phyloP scores from a whole-genome alignment of 2,797 vertebrate genomes.

The Neosilurus mollespiculum region DNA sequence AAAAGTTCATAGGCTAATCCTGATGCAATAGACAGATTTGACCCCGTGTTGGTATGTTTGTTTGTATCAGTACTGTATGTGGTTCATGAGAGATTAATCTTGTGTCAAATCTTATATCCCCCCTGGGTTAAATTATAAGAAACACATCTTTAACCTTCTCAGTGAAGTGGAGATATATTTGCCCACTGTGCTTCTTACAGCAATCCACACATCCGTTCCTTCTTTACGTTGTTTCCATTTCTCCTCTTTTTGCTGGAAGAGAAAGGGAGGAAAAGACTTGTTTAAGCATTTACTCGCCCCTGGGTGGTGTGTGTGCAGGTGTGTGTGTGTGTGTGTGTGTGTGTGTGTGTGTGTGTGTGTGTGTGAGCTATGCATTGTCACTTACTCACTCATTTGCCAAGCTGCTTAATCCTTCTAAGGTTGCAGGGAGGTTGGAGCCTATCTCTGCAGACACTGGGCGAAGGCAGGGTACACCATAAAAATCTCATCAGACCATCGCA shows the following conservation, averaged over 20 bases:
- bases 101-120: slow-evolving; percentile 3
- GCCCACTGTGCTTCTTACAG: neutral
- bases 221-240: neutral
- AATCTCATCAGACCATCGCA: too few species aligned
- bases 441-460: too few species aligned
- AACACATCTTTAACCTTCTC: slow-evolving; percentile 17
- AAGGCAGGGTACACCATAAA: too few species aligned
- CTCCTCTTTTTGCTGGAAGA: slow-evolving; percentile 14
- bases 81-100: neutral
- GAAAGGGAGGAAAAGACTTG: slow-evolving; percentile 19
- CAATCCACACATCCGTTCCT: neutral
- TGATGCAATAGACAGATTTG: neutral
- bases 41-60: neutral
- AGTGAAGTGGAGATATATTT: neutral
- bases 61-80: neutral
- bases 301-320: slow-evolving; percentile 21
- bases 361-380: slow-evolving; percentile 43
- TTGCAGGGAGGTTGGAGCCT: too few species aligned
- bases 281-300: slow-evolving; percentile 25
- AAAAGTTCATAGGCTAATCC: too few species aligned
- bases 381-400: too few species aligned
- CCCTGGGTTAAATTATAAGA: neutral
- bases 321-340: slow-evolving; percentile 7
- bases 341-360: slow-evolving; percentile 26
- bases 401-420: too few species aligned